Conservation (phyloP, 2,888 invertebrate genomes). For the Nomada flava region DNA sequence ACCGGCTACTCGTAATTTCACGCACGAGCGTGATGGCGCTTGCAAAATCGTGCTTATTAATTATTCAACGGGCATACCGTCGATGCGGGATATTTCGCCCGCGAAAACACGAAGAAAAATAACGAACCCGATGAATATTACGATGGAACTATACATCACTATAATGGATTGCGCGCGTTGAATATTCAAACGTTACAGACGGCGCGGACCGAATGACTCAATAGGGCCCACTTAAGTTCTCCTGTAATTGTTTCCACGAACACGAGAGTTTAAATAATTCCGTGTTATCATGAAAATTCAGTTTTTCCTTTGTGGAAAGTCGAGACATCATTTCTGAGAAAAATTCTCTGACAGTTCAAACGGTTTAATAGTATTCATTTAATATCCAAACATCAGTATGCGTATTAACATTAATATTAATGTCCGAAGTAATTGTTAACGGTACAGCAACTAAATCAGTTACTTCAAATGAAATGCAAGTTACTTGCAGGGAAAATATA, state of each 20-base stretch:
- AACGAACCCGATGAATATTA: slow-evolving; percentile 35
- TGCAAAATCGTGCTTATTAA: slow-evolving; percentile 38
- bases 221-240: slow-evolving; percentile 31
- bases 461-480: too few relatives aligned
- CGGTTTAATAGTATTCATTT: too few relatives aligned
- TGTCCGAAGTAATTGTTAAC: too few relatives aligned
- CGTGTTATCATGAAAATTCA: slow-evolving; percentile 4
- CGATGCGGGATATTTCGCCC: slow-evolving; percentile 35
- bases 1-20: slow-evolving; percentile 38
- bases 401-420: too few relatives aligned
- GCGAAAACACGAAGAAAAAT: slow-evolving; percentile 41
- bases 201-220: slow-evolving; percentile 38
- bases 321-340: too few relatives aligned
- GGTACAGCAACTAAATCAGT: too few relatives aligned
- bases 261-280: slow-evolving; percentile 13
- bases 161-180: slow-evolving; percentile 43
- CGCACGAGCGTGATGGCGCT: slow-evolving; percentile 22
- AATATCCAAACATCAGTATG: too few relatives aligned
- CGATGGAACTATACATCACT: slow-evolving; percentile 44
- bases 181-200: slow-evolving; percentile 40
- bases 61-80: slow-evolving; percentile 40
- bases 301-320: not conserved
- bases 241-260: slow-evolving; percentile 26
- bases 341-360: too few relatives aligned
- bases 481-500: too few relatives aligned